Base-by-base conservation (phyloP, 2,797 vertebrate species). In the Orestias chungarensis region DNA sequence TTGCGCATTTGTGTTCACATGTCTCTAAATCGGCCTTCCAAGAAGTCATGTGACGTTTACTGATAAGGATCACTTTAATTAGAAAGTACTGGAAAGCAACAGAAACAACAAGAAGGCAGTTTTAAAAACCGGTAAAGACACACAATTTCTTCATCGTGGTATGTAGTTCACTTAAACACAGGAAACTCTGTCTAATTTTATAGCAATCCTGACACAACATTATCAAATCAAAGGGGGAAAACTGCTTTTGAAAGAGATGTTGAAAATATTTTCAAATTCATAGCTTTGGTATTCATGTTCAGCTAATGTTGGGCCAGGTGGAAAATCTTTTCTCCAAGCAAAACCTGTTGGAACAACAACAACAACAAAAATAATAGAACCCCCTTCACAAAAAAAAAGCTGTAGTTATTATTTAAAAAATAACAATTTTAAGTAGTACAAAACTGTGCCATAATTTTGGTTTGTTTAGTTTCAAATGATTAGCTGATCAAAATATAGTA, bases 11-110 rank as follows among this genome's bases (percentile, higher is more conserved):
- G 27, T 67, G 35, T 44, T 6, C 50, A 6, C 49, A 43, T 27
- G 52, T 59, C 18, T 44, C 5, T 68, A 44, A 74, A 64, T 71
- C 14, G 35, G 31, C 6, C 46, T 75, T 73, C 64, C 42, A 44
- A 67, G 65, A 68, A 78, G 73, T 78, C 64, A 46, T 17, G 55
- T 35, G 50, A 73, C 71, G 47, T 23, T 14, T n/a, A 4, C 43
- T 66, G 57, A 17, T 49, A 67, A 62, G 11, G 20, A 17, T 62
- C 15, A 4, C 23, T 33, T 70, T 17, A 10, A 25, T 27, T 42
- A 27, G 27, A 59, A 49, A 78, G 23, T 4, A 57, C 10, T 33
- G 12, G 73, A 43, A 65, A 66, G 29, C n/a, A 27, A 18, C 20
- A 14, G 1, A 46, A 33, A 42, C 40, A 14, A 25, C n/a, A 62